Percentiles rank a stretch among this genome's conserved stretches.
phyloP scores from a whole-genome alignment of 2,797 vertebrate genomes.

The Iguana delicatissima region DNA sequence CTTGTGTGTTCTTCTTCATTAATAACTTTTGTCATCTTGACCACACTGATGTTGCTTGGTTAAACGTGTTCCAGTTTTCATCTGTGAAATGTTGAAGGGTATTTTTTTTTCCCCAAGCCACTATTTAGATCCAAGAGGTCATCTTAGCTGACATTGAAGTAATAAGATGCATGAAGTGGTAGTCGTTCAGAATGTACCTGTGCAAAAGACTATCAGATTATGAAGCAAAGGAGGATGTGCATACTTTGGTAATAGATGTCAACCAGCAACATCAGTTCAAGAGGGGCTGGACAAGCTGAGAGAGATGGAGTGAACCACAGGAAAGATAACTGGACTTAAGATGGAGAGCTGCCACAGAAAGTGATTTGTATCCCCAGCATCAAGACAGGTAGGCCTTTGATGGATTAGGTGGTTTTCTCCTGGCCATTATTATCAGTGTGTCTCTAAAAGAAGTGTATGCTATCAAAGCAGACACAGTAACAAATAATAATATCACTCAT shows the following conservation, averaged over 20 bases:
- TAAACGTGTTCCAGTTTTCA: too few relatives aligned
- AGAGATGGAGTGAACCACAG: slow-evolving; percentile 45
- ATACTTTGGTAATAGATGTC: slow-evolving; percentile 55
- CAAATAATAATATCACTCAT: slow-evolving; percentile 72
- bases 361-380: slow-evolving; percentile 63
- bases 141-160: slow-evolving; percentile 31
- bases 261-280: slow-evolving; percentile 48
- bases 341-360: slow-evolving; percentile 58
- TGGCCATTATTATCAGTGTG: slow-evolving; percentile 50
- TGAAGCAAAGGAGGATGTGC: slow-evolving; percentile 48
- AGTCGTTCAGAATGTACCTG: slow-evolving; percentile 40
- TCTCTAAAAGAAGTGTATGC: slow-evolving; percentile 58
- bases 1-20: too few relatives aligned
- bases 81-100: too few relatives aligned
- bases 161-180: slow-evolving; percentile 22
- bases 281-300: slow-evolving; percentile 42
- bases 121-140: slow-evolving; percentile 51
- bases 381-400: slow-evolving; percentile 60
- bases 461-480: slow-evolving; percentile 58
- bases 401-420: slow-evolving; percentile 48
- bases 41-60: too few relatives aligned
- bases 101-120: slow-evolving; percentile 46
- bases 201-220: slow-evolving; percentile 40
- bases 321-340: slow-evolving; percentile 64
- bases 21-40: too few relatives aligned